Conservation (phyloP, 2,797 vertebrate genomes). For the Typhlichthys subterraneus region DNA sequence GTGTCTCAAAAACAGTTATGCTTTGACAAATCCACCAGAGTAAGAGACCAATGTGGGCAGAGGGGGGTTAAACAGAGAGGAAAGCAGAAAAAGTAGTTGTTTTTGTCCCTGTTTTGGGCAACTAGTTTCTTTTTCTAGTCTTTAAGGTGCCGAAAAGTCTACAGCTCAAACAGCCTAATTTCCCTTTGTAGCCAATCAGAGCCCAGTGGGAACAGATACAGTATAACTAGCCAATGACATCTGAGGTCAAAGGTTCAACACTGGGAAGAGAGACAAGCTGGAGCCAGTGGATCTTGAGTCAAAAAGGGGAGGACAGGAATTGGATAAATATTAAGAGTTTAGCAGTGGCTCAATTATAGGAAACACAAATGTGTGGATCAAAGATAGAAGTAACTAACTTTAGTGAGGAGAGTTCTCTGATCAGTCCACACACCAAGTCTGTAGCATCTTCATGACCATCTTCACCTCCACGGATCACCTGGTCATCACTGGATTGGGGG, state of each 20-base stretch:
- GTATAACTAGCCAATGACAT: constrained; percentile 31
- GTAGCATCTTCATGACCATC: constrained; percentile 76
- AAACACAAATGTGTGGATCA: background rate
- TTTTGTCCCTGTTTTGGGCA: background rate
- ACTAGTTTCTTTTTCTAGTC: too few relatives aligned
- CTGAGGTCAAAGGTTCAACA: constrained; percentile 33
- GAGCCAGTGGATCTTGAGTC: background rate
- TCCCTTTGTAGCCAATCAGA: constrained; percentile 37
- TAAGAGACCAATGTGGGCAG: background rate
- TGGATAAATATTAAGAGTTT: too few relatives aligned
- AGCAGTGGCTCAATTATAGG: too few relatives aligned
- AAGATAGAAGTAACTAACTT: constrained; percentile 76
- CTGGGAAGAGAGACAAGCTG: background rate
- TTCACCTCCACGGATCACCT: constrained; percentile 12
- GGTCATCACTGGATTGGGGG: constrained; percentile 46
- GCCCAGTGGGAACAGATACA: constrained; percentile 3
- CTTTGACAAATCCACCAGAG: background rate
- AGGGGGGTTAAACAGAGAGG: background rate
- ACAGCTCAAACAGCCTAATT: constrained; percentile 8
- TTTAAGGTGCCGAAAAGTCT: constrained; percentile 18
- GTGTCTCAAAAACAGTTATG: background rate
- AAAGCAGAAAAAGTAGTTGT: background rate
- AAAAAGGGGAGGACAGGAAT: too few relatives aligned
- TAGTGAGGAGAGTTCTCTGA: constrained; percentile 84
- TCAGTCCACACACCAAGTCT: constrained; percentile 78